Conservation (phyloP, 2,888 invertebrate genomes). For the Scaeva pyrastri region DNA sequence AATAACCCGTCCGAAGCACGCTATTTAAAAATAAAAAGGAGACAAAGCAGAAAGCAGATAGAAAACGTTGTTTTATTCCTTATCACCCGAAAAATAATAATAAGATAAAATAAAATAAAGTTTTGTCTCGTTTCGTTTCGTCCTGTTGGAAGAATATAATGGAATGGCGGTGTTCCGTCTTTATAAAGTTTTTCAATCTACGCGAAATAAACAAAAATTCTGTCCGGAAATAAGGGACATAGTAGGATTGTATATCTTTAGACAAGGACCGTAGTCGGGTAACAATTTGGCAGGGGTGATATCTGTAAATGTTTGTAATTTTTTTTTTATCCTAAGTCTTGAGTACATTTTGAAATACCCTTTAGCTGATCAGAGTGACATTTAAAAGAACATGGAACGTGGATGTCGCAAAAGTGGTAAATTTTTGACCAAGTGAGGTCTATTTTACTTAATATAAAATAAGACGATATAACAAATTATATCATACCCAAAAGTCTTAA, state of each 20-base stretch:
- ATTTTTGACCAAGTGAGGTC: too few relatives aligned
- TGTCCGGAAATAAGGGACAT: conserved; percentile 25
- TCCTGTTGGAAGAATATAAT: conserved; percentile 10
- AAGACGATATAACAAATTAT: too few relatives aligned
- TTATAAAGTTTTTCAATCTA: conserved; percentile 76
- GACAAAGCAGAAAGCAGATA: not conserved
- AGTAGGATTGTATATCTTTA: conserved; percentile 11
- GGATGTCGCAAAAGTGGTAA: too few relatives aligned
- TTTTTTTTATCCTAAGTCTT: too few relatives aligned
- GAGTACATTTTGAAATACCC: too few relatives aligned
- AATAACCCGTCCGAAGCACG: conserved; percentile 67
- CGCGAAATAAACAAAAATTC: conserved; percentile 66
- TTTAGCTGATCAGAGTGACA: too few relatives aligned
- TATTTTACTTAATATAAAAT: too few relatives aligned
- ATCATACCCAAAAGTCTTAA: too few relatives aligned
- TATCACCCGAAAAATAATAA: conserved; percentile 74
- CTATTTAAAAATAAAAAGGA: conserved; percentile 45
- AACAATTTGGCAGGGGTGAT: not conserved
- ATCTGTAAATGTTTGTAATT: too few relatives aligned
- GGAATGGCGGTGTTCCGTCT: conserved; percentile 58
- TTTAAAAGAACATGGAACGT: too few relatives aligned
- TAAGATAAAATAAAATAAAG: conserved; percentile 73
- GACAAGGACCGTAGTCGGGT: not conserved
- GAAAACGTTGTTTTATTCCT: conserved; percentile 65
- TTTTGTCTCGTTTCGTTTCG: conserved; percentile 45